Conservation (phyloP, 1,140 invertebrate species). For the Diprion similis region DNA sequence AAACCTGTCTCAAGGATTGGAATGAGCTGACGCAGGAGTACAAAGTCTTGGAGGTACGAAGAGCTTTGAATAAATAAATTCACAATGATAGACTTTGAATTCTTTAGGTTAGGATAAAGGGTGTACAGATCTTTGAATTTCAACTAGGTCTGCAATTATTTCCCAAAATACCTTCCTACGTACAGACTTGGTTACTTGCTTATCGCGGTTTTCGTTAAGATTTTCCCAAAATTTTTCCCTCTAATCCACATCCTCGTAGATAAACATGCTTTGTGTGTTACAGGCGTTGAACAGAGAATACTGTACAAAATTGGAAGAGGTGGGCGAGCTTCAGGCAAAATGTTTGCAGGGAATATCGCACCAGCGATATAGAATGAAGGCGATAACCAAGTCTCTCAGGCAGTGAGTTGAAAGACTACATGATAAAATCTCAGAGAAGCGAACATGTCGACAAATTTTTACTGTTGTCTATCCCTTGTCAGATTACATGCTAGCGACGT, state of each 20-base stretch:
- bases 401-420: conserved; percentile 66
- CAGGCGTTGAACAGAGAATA: conserved; percentile 84
- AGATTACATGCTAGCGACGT: conserved; percentile 46
- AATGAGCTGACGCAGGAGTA: conserved; percentile 78
- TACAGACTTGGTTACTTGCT: no score
- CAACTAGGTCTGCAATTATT: no score
- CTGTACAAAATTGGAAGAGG: conserved; percentile 81
- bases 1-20: conserved; percentile 78
- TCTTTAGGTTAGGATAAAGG: background rate
- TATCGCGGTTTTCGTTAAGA: background rate
- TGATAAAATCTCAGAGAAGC: conserved; percentile 16
- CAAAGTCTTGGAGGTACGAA: conserved; percentile 74
- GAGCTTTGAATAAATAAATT: background rate
- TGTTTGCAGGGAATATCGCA: conserved; percentile 88
- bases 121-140: no score
- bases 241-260: background rate
- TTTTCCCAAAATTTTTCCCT: background rate
- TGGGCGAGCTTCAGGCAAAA: conserved; percentile 84
- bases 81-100: background rate
- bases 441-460: conserved; percentile 4
- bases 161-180: no score
- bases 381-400: conserved; percentile 80
- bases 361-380: conserved; percentile 86
- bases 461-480: conserved; percentile 24
- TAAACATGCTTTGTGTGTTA: conserved; percentile 47